Conservation (phyloP, 1,140 invertebrate species). For the Halictus rubicundus region DNA sequence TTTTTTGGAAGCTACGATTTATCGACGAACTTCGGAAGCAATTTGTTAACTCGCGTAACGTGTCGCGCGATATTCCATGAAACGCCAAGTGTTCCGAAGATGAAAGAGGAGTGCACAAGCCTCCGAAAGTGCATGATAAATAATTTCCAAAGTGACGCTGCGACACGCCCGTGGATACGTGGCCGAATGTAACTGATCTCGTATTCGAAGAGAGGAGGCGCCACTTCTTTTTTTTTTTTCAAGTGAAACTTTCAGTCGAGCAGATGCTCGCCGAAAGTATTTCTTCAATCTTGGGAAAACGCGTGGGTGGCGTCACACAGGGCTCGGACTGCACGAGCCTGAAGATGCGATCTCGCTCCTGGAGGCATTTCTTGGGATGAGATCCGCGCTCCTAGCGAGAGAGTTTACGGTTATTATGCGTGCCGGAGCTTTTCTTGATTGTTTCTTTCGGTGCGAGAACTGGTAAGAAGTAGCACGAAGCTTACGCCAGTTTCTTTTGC, state of each 20-base stretch:
- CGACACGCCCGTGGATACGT: background rate
- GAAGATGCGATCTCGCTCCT: background rate
- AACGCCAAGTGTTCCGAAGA: background rate
- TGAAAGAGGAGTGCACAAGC: background rate
- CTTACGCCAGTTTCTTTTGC: too few species aligned
- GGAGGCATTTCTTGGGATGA: background rate
- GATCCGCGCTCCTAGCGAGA: background rate
- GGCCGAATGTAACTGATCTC: background rate
- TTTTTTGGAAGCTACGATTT: too few species aligned
- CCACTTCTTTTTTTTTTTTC: too few species aligned
- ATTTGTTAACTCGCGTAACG: background rate
- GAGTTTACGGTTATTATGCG: background rate
- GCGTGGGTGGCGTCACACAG: background rate
- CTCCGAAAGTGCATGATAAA: slow-evolving; percentile 37
- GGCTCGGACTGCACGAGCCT: background rate
- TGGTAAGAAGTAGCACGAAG: too few species aligned
- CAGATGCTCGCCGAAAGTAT: background rate
- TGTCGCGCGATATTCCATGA: background rate
- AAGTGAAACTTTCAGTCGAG: background rate
- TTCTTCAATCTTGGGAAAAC: slow-evolving; percentile 1
- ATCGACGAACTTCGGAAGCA: background rate
- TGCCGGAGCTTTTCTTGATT: background rate
- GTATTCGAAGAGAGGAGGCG: slow-evolving; percentile 11
- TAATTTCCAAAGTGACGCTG: slow-evolving; percentile 28
- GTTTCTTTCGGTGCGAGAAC: background rate